Evolutionary conservation across 2,888 invertebrate genomes (phyloP).

Genomic region (Esperia sulphurella): DNA sequence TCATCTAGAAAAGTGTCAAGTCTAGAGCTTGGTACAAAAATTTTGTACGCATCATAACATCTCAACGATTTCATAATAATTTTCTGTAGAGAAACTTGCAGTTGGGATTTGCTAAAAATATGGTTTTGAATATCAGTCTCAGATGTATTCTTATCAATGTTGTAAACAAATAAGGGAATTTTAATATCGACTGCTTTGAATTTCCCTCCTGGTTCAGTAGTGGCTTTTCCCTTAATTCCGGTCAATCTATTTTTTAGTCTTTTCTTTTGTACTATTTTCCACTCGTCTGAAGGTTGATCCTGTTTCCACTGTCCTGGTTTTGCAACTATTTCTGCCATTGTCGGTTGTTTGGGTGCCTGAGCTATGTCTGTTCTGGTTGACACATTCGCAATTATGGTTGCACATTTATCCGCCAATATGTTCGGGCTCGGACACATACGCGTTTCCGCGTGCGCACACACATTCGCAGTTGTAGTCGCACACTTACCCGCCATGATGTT

Average conservation of each 20-base stretch:
- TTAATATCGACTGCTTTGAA: background rate
- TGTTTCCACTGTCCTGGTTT: background rate
- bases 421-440: too few relatives aligned
- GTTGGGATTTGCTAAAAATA: background rate
- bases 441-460: too few relatives aligned
- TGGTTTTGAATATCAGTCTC: background rate
- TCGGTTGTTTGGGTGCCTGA: too few relatives aligned
- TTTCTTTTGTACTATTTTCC: background rate
- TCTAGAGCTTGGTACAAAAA: background rate
- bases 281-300: background rate
- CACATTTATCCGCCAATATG: too few relatives aligned
- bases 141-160: background rate
- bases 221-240: background rate
- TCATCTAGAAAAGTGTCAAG: constrained; percentile 8
- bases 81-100: background rate
- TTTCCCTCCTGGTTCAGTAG: background rate
- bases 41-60: constrained; percentile 5
- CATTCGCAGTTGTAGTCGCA: too few relatives aligned
- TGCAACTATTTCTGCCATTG: too few relatives aligned
- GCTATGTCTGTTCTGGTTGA: too few relatives aligned
- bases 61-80: background rate
- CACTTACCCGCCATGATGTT: too few relatives aligned
- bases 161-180: background rate
- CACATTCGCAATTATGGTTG: too few relatives aligned
- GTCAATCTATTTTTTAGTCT: background rate